Evolutionary conservation across 2,113 vertebrate genomes (phyloP), one percentile per base, ranked within the genome.

Genomic region (Centropristis striata): DNA sequence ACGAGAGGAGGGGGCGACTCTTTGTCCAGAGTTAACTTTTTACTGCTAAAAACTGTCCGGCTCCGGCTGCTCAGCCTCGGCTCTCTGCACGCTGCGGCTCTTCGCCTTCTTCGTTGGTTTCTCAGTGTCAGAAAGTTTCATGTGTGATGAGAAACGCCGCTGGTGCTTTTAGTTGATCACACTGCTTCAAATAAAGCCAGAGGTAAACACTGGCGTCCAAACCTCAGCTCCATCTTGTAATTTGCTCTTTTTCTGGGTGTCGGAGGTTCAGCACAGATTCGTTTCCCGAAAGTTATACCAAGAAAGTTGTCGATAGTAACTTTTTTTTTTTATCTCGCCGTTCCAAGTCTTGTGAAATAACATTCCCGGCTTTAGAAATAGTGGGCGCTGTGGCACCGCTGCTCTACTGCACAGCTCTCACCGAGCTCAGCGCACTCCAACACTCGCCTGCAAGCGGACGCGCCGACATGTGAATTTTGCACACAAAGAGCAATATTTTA

Each of bases 301-400:
- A 86, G 93, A 95, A 95, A 96, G 94, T 98, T 97, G 95, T 91
- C 92, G 95, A 96, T 86, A 93, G 92, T 93, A 97, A 96, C 96
- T 96, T 79, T 60, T 96, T 79, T 60, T 76, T 61, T 54, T 87
- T 85, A 89, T 78, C 90, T 92, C 95, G 95, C 88, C 91, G 88
- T 93, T 96, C 92, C 92, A 94, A 93, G 95, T 95, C 95, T 96
- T 94, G 95, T 95, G 96, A 96, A 96, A 95, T 96, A 91, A 94
- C 95, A 95, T 97, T 96, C 96, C 97, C 93, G 91, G 91, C 93
- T 96, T 90, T 88, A 95, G 94, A 93, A 97, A 96, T 97, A 97
- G 97, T 98, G 97, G 97, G 97, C 97, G 97, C 97, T 98, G 95
- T 96, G 96, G 96, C 88, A 94, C 96, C 89, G 93, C 94, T 93